Percentiles rank a stretch among this genome's conserved stretches.
phyloP scores from a whole-genome alignment of 2,797 vertebrate species.

The Characodon lateralis region DNA sequence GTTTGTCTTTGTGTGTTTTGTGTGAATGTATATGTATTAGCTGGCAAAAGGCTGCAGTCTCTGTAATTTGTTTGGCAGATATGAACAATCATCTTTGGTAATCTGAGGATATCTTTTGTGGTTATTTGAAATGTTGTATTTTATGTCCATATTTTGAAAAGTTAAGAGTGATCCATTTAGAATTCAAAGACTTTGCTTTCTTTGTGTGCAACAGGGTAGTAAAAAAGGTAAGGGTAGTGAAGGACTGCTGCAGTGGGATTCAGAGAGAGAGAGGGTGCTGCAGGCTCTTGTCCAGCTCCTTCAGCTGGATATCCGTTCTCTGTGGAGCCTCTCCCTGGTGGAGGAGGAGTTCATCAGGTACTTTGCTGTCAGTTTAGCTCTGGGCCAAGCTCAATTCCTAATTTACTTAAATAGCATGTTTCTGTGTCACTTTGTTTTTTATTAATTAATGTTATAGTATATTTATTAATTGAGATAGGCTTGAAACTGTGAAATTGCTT shows the following conservation, averaged over 20 bases:
- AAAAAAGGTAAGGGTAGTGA: slow-evolving; percentile 85
- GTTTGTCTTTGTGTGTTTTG: slow-evolving; percentile 34
- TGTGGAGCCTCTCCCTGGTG: slow-evolving; percentile 89
- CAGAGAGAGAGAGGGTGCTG: slow-evolving; percentile 84
- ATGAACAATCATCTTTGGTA: slow-evolving; percentile 78
- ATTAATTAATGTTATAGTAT: neutral
- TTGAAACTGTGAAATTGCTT: slow-evolving; percentile 2
- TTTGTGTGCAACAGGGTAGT: slow-evolving; percentile 78
- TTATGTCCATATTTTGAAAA: neutral
- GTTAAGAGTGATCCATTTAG: neutral
- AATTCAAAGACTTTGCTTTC: neutral
- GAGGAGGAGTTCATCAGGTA: slow-evolving; percentile 96
- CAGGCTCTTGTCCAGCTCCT: slow-evolving; percentile 87
- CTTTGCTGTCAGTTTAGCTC: neutral
- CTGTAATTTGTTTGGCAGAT: slow-evolving; percentile 46
- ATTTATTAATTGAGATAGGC: neutral
- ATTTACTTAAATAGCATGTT: neutral
- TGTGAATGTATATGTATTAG: slow-evolving; percentile 59
- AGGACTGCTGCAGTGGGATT: slow-evolving; percentile 87
- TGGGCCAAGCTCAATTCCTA: neutral
- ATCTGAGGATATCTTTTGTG: slow-evolving; percentile 74
- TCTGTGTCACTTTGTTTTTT: slow-evolving; percentile 4
- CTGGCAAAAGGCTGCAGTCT: slow-evolving; percentile 45
- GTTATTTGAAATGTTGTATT: neutral
- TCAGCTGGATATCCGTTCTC: slow-evolving; percentile 88